These are phyloP conservation scores for Cryptus viduatorius DNA, from an alignment of 2,888 invertebrate genomes.

Conservation along the genomic window DNA sequence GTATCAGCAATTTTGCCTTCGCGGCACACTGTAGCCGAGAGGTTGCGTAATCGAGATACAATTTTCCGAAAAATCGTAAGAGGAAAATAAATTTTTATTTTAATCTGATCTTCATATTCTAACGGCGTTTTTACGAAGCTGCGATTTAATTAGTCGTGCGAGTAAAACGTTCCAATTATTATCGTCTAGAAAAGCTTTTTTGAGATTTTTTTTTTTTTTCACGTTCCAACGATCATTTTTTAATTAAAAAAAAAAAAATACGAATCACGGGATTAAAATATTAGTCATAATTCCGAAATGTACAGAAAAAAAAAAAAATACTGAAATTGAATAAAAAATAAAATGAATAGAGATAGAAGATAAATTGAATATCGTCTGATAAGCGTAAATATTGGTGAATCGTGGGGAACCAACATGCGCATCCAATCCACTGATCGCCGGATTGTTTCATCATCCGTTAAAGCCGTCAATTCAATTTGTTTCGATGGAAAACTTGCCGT, in stretches of 20 bases:
- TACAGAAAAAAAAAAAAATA: no score
- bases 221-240: no score
- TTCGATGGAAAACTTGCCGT: slow-evolving; percentile 40
- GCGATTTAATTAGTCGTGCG: neutral
- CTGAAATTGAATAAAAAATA: neutral
- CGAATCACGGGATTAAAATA: no score
- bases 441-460: slow-evolving; percentile 27
- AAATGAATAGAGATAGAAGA: neutral
- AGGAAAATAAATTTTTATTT: neutral
- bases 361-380: neutral
- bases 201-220: neutral
- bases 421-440: neutral
- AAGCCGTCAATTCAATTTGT: slow-evolving; percentile 46
- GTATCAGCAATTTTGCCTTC: neutral
- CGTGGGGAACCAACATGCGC: neutral
- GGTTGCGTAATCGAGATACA: neutral
- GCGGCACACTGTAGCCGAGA: neutral
- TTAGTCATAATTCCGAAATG: no score
- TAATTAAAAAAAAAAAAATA: no score
- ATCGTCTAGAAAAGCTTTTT: neutral
- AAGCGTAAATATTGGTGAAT: neutral
- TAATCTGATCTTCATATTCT: neutral
- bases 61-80: neutral
- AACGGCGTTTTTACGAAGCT: neutral
- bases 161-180: neutral